Conservation (phyloP, 2,113 vertebrate genomes). For the Bos javanicus region DNA sequence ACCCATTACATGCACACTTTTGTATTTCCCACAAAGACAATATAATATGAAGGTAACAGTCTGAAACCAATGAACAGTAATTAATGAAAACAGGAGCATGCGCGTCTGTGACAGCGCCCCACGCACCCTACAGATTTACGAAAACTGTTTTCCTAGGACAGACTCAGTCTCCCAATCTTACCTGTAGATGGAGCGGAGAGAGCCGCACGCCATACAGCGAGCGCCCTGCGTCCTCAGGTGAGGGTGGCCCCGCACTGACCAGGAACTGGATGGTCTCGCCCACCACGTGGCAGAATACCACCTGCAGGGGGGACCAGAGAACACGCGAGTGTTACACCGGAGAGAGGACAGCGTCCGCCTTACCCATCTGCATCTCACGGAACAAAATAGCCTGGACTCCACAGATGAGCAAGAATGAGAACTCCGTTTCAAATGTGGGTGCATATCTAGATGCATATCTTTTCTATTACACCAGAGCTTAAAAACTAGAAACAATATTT, state of each 20-base stretch:
- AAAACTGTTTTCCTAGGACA: neutral
- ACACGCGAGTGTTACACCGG: neutral
- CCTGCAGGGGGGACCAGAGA: constrained; percentile 74
- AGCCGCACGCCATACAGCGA: constrained; percentile 83
- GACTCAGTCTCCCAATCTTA: constrained; percentile 65
- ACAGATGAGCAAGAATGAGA: neutral
- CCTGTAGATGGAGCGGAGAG: constrained; percentile 90
- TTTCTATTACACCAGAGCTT: rapidly evolving
- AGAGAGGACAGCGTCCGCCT: neutral
- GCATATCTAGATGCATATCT: neutral
- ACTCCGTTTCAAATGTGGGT: neutral
- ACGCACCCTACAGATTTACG: rapidly evolving
- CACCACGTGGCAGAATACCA: constrained; percentile 85
- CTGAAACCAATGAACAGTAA: neutral
- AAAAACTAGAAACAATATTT: neutral
- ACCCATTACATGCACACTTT: neutral
- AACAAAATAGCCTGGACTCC: neutral
- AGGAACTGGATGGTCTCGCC: constrained; percentile 88
- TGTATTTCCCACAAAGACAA: neutral
- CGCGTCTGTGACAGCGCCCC: rapidly evolving
- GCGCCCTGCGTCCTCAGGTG: neutral
- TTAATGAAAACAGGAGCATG: neutral
- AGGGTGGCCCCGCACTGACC: constrained; percentile 67
- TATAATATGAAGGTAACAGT: neutral
- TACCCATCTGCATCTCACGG: neutral